Conservation (phyloP, 2,888 invertebrate species). For the Ormyrus thymus region DNA sequence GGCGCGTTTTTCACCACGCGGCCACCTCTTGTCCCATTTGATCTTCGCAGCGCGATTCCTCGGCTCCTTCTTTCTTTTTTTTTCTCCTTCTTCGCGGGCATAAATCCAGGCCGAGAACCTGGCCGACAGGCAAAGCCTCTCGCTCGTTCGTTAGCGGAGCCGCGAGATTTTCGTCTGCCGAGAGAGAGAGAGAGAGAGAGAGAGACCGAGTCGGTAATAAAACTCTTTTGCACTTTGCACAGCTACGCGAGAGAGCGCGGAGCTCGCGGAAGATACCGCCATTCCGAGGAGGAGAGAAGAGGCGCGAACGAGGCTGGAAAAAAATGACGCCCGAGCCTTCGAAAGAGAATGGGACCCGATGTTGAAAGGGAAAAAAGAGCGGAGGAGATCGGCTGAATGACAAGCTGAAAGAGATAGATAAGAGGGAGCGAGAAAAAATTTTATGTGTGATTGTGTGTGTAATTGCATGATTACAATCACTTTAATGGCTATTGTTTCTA, state of each 20-base stretch:
- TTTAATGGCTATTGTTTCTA: background rate
- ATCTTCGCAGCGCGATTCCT: constrained; percentile 11
- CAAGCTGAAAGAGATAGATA: constrained; percentile 15
- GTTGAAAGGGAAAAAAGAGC: constrained; percentile 34
- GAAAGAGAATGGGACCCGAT: constrained; percentile 11
- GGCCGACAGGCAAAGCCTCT: constrained; percentile 33
- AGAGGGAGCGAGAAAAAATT: background rate
- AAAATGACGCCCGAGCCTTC: constrained; percentile 15
- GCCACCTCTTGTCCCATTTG: constrained; percentile 39
- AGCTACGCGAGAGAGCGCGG: background rate
- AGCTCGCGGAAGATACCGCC: no score
- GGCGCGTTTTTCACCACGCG: constrained; percentile 32
- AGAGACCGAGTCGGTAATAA: constrained; percentile 43
- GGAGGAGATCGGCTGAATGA: constrained; percentile 16
- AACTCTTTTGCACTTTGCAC: constrained; percentile 55
- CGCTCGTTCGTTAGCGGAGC: constrained; percentile 52
- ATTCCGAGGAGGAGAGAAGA: background rate
- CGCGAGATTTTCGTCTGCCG: constrained; percentile 49
- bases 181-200: no score
- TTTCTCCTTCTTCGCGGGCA: constrained; percentile 13
- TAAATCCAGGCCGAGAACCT: constrained; percentile 40
- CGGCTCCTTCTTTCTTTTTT: constrained; percentile 22
- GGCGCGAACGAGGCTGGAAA: constrained; percentile 9
- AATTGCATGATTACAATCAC: background rate
- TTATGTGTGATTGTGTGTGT: background rate